These are phyloP conservation scores for Sakesphorus luctuosus DNA, from an alignment of 2,113 vertebrate genomes.

Conservation along the genomic window DNA sequence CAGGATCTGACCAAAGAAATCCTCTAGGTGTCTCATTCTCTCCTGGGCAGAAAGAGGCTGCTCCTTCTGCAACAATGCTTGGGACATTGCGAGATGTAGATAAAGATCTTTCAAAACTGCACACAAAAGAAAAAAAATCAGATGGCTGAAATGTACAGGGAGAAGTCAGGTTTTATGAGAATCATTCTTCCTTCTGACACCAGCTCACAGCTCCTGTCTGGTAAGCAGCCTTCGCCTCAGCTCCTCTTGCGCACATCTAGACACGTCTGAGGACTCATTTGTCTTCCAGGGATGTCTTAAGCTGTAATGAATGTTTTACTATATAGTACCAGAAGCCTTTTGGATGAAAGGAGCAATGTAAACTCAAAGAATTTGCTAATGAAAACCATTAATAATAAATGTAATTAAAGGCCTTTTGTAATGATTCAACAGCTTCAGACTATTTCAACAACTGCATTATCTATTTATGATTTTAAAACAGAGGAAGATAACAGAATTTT, in stretches of 20 bases:
- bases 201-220: background rate
- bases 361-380: conserved; percentile 1
- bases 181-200: background rate
- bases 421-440: background rate
- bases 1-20: background rate
- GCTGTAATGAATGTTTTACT: background rate
- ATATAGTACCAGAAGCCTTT: background rate
- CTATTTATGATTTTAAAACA: background rate
- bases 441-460: background rate
- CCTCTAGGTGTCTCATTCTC: background rate
- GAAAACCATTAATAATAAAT: background rate
- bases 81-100: background rate
- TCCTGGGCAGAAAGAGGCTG: background rate
- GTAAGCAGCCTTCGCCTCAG: background rate
- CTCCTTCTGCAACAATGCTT: background rate
- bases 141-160: fast-evolving
- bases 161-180: background rate
- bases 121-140: background rate
- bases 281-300: background rate
- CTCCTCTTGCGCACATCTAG: background rate
- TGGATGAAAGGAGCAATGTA: background rate
- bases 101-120: background rate
- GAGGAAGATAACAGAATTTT: background rate
- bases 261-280: background rate
- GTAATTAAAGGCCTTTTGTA: background rate